Evolutionary conservation across 2,888 invertebrate species (phyloP).

Genomic region (Baccha elongata): DNA sequence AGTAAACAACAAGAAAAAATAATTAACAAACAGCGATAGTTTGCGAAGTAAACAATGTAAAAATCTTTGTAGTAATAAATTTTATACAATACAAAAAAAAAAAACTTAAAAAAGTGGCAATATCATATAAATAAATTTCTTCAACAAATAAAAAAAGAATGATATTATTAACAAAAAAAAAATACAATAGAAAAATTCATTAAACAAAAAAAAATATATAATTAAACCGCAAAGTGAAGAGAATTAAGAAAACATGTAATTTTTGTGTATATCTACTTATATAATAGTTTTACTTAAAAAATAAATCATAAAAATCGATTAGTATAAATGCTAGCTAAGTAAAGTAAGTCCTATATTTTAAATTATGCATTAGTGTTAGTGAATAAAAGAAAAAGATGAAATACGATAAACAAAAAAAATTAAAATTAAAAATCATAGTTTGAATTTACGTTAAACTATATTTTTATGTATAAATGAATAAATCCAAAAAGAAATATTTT

Average conservation of each 20-base stretch:
- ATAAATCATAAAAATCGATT: constrained; percentile 74
- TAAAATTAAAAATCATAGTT: constrained; percentile 46
- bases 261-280: constrained; percentile 75
- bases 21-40: constrained; percentile 62
- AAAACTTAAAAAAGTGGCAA: constrained; percentile 69
- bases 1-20: constrained; percentile 33
- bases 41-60: constrained; percentile 65
- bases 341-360: constrained; percentile 72
- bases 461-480: constrained; percentile 66
- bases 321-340: constrained; percentile 70
- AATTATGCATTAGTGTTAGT: constrained; percentile 72
- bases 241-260: constrained; percentile 75
- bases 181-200: constrained; percentile 73
- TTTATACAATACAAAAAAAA: constrained; percentile 72
- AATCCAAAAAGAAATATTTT: constrained; percentile 69
- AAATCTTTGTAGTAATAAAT: constrained; percentile 65
- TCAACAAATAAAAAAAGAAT: constrained; percentile 62
- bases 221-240: constrained; percentile 52
- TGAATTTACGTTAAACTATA: constrained; percentile 64
- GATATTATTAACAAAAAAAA: constrained; percentile 71
- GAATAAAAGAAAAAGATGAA: constrained; percentile 62
- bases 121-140: constrained; percentile 69
- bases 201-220: constrained; percentile 32
- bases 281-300: constrained; percentile 76
- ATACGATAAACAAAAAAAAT: constrained; percentile 42